These are phyloP conservation scores for Cerastis leucographa DNA, from an alignment of 2,888 invertebrate genomes.

Conservation along the genomic window DNA sequence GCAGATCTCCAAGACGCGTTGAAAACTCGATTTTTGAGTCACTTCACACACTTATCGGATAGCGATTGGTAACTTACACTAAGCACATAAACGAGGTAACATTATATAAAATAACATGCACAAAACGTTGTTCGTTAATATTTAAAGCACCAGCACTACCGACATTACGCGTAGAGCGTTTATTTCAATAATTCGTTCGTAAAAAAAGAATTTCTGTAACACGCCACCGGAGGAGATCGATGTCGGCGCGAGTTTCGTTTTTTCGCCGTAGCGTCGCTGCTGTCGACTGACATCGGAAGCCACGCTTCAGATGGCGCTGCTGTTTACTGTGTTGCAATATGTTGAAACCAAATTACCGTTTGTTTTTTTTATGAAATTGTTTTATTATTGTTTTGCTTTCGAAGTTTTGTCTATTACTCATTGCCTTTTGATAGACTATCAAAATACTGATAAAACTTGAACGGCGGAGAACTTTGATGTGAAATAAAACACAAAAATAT, in stretches of 20 bases:
- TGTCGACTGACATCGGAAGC: constrained; percentile 70
- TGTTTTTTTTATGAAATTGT: background rate
- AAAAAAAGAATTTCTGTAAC: constrained; percentile 80
- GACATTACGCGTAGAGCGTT: constrained; percentile 85
- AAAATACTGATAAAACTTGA: too few species aligned
- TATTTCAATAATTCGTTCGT: constrained; percentile 85
- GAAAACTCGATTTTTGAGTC: constrained; percentile 78
- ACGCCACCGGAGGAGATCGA: constrained; percentile 88
- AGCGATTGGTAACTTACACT: constrained; percentile 84
- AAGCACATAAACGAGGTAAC: constrained; percentile 87
- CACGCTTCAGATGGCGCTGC: constrained; percentile 78
- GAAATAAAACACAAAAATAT: too few species aligned
- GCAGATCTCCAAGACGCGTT: constrained; percentile 80
- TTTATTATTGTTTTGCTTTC: too few species aligned
- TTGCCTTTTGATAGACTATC: background rate
- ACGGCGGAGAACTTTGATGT: too few species aligned
- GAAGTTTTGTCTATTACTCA: background rate
- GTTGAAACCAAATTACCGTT: constrained; percentile 22
- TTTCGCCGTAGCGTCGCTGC: constrained; percentile 78
- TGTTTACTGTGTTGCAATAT: constrained; percentile 68
- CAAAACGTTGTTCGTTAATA: constrained; percentile 79
- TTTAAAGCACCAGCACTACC: constrained; percentile 88
- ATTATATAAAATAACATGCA: constrained; percentile 85
- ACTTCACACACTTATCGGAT: constrained; percentile 81
- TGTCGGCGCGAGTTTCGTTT: constrained; percentile 84